Evolutionary conservation across 2,113 vertebrate genomes (phyloP).

Genomic region (Saccopteryx leptura): DNA sequence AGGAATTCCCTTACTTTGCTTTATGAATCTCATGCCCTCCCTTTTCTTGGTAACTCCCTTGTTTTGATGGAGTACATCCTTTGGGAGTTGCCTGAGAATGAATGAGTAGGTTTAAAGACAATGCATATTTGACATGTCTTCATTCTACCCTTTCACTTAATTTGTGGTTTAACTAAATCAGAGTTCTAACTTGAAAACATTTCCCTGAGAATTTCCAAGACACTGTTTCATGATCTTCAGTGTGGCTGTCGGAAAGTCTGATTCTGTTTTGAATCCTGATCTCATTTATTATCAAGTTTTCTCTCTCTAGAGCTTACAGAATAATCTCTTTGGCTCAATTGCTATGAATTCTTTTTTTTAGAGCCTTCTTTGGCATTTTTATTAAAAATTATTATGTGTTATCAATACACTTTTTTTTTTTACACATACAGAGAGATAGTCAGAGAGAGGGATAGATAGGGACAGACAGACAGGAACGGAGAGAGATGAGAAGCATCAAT

Average conservation of each 20-base stretch:
- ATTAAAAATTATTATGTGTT: too few relatives aligned
- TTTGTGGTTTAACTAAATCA: neutral
- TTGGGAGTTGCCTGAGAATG: neutral
- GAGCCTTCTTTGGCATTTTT: too few relatives aligned
- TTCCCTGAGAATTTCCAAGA: neutral
- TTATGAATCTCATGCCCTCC: neutral
- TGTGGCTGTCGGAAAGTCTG: neutral
- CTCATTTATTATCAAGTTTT: neutral
- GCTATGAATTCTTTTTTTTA: neutral
- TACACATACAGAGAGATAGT: too few relatives aligned
- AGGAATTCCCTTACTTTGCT: conserved; percentile 53
- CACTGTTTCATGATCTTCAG: neutral
- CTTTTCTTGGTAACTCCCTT: conserved; percentile 52
- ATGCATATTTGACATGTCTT: neutral
- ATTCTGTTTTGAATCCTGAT: neutral
- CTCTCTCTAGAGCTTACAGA: neutral
- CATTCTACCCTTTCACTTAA: neutral
- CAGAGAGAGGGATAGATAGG: too few relatives aligned
- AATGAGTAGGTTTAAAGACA: neutral
- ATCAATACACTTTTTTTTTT: too few relatives aligned
- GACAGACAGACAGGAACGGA: too few relatives aligned
- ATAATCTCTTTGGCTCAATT: neutral
- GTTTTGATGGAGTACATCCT: neutral
- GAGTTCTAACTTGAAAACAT: neutral
- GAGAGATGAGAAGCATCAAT: too few relatives aligned